Evolutionary conservation across 2,113 vertebrate species (phyloP).

Genomic region (Lepus timidus): DNA sequence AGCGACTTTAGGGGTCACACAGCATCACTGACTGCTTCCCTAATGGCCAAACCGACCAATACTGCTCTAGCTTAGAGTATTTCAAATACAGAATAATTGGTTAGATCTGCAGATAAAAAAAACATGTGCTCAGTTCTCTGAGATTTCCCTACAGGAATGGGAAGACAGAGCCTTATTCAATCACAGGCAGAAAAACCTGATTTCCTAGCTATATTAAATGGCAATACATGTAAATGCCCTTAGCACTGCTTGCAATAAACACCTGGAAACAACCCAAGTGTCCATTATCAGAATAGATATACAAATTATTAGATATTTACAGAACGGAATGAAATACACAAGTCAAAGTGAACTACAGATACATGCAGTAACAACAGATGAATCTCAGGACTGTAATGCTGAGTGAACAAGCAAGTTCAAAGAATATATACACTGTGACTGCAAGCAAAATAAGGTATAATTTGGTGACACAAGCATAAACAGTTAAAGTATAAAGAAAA

Average conservation of each 20-base stretch:
- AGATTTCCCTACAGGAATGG: neutral
- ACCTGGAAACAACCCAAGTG: constrained; percentile 23
- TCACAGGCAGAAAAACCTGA: neutral
- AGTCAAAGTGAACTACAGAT: neutral
- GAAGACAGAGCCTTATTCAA: neutral
- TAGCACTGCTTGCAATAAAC: neutral
- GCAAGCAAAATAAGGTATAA: neutral
- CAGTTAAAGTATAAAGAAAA: neutral
- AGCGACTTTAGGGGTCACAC: neutral
- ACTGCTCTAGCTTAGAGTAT: neutral
- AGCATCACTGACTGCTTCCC: neutral
- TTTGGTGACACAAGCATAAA: neutral
- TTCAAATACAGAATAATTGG: constrained; percentile 9
- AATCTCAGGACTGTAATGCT: neutral
- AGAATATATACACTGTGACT: neutral
- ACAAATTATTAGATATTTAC: neutral
- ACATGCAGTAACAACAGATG: neutral
- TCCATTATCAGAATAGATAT: neutral
- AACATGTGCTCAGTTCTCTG: neutral
- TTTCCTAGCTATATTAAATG: constrained; percentile 17
- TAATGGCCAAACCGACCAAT: neutral
- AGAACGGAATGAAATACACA: neutral
- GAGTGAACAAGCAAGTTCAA: neutral
- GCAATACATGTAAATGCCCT: neutral
- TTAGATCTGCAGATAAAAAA: neutral